These are phyloP conservation scores for Cebidichthys violaceus DNA, from an alignment of 2,113 vertebrate species.

Conservation along the genomic window DNA sequence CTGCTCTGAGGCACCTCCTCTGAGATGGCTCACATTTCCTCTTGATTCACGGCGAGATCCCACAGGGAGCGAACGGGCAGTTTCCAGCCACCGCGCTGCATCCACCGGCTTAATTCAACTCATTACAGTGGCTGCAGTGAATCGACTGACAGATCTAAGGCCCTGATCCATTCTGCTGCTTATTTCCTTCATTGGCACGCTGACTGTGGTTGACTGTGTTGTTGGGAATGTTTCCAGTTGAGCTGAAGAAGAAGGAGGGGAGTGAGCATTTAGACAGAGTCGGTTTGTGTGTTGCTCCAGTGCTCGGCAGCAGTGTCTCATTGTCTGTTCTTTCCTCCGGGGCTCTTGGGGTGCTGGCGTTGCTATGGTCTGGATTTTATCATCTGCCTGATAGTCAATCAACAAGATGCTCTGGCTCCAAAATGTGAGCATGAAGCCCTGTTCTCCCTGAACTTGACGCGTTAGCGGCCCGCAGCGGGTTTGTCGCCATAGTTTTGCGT, in stretches of 20 bases:
- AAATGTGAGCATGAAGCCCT: neutral
- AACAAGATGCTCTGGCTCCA: slow-evolving; percentile 13
- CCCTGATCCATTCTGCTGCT: slow-evolving; percentile 45
- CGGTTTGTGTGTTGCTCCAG: slow-evolving; percentile 59
- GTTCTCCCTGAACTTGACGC: slow-evolving; percentile 3
- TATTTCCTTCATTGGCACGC: slow-evolving; percentile 50
- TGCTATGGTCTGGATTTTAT: slow-evolving; percentile 67
- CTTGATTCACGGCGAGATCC: slow-evolving; percentile 61
- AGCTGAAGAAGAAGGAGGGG: slow-evolving; percentile 27
- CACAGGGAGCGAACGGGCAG: slow-evolving; percentile 63
- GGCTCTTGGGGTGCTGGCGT: slow-evolving; percentile 36
- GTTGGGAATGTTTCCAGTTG: slow-evolving; percentile 45
- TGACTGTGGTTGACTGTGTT: slow-evolving; percentile 30
- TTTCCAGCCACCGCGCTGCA: slow-evolving; percentile 35
- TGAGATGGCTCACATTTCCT: slow-evolving; percentile 73
- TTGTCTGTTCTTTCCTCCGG: slow-evolving; percentile 42
- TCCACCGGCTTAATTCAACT: slow-evolving; percentile 55
- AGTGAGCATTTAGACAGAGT: slow-evolving; percentile 42
- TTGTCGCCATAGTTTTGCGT: neutral
- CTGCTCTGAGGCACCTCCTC: slow-evolving; percentile 67
- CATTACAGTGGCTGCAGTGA: slow-evolving; percentile 47
- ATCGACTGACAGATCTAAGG: slow-evolving; percentile 48
- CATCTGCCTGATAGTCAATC: slow-evolving; percentile 48
- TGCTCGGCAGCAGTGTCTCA: slow-evolving; percentile 37
- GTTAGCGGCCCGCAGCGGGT: neutral